Conservation (phyloP, 2,113 vertebrate species). For the Neotragus moschatus region DNA sequence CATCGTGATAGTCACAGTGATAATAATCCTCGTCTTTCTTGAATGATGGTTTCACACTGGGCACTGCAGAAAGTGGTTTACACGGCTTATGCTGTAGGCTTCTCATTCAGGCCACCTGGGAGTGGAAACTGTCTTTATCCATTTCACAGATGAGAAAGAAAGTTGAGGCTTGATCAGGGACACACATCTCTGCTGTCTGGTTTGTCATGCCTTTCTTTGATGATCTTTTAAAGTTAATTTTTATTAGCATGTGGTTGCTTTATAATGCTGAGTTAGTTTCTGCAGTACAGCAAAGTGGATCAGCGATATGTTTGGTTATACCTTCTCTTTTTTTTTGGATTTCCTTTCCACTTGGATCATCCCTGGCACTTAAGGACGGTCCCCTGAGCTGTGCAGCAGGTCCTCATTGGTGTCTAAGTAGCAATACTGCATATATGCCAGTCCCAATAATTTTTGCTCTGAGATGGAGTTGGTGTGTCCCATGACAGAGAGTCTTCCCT, state of each 20-base stretch:
- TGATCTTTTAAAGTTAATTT: background rate
- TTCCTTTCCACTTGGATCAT: background rate
- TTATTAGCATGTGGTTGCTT: background rate
- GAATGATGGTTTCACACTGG: background rate
- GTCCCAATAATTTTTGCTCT: background rate
- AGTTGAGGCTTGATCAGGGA: background rate
- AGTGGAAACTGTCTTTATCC: background rate
- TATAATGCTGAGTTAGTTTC: background rate
- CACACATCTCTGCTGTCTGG: background rate
- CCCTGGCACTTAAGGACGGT: background rate
- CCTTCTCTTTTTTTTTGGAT: background rate
- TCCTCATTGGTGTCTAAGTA: background rate
- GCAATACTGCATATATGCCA: background rate
- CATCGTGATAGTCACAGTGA: background rate
- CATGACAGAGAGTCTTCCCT: background rate
- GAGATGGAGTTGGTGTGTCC: background rate
- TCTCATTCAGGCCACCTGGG: background rate
- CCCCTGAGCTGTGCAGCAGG: background rate
- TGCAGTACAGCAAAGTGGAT: background rate
- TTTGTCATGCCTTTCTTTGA: background rate
- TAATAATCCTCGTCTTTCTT: background rate
- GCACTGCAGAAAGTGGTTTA: accelerated
- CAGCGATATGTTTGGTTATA: background rate
- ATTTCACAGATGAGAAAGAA: background rate
- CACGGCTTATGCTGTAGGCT: background rate